These are phyloP conservation scores for Anolis apletophallus DNA, from an alignment of 2,797 vertebrate genomes.

Conservation along the genomic window DNA sequence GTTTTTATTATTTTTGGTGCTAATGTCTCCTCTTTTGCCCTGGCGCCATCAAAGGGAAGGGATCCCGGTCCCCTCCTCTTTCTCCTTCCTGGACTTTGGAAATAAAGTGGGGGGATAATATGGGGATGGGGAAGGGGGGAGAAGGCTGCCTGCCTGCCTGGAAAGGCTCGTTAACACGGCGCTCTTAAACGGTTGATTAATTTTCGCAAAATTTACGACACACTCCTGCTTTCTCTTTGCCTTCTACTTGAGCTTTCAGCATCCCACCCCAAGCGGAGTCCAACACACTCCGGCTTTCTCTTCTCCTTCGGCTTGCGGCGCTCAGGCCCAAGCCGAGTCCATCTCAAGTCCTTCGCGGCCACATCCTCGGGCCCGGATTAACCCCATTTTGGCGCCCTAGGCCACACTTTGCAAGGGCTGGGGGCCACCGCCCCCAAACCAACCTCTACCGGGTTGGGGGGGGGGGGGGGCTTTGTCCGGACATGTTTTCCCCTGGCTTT, in stretches of 20 bases:
- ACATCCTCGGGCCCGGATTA: too few relatives aligned
- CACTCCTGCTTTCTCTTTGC: constrained; percentile 61
- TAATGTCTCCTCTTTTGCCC: constrained; percentile 57
- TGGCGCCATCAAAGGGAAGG: constrained; percentile 42
- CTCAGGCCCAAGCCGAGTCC: too few relatives aligned
- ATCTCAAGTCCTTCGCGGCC: too few relatives aligned
- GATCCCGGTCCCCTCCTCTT: background rate
- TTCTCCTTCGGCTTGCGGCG: too few relatives aligned
- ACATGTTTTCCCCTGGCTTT: too few relatives aligned
- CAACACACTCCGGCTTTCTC: too few relatives aligned
- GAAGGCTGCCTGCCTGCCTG: constrained; percentile 91
- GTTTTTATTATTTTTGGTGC: constrained; percentile 75
- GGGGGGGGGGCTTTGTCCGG: too few relatives aligned
- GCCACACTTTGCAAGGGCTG: too few relatives aligned
- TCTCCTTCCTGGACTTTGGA: constrained; percentile 64
- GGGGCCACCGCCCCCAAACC: too few relatives aligned
- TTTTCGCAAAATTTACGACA: constrained; percentile 93
- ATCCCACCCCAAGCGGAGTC: constrained; percentile 66
- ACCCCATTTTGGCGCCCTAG: too few relatives aligned
- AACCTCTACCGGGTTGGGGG: too few relatives aligned
- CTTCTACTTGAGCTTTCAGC: constrained; percentile 59
- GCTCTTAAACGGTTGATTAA: constrained; percentile 98
- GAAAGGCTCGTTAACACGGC: constrained; percentile 91
- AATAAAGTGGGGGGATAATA: constrained; percentile 49
- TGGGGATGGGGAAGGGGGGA: constrained; percentile 53